Evolutionary conservation across 2,113 vertebrate genomes (phyloP).

Genomic region (Sphyrna mokarran): DNA sequence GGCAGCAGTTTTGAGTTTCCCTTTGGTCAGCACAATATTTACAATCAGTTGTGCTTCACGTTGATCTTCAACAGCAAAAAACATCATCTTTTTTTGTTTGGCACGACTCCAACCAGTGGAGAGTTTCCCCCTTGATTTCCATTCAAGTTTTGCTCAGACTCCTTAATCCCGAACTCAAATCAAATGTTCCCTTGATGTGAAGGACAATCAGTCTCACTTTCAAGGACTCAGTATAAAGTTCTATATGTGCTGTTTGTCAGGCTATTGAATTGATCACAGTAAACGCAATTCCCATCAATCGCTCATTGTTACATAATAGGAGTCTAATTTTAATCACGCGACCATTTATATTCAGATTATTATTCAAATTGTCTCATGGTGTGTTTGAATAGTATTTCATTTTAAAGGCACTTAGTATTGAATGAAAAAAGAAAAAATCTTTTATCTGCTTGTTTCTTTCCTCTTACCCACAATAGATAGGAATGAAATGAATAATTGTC

Average conservation of each 20-base stretch:
- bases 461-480: neutral
- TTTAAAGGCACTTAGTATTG: neutral
- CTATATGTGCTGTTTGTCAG: neutral
- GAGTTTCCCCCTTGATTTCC: too few relatives aligned
- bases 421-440: neutral
- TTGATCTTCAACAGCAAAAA: too few relatives aligned
- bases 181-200: neutral
- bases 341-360: neutral
- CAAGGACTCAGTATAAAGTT: neutral
- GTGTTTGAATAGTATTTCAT: neutral
- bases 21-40: too few relatives aligned
- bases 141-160: too few relatives aligned
- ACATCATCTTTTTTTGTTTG: too few relatives aligned
- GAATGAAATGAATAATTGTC: neutral
- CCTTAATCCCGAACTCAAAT: too few relatives aligned
- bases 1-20: too few relatives aligned
- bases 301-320: neutral
- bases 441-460: neutral
- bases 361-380: neutral
- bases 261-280: neutral
- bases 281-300: neutral
- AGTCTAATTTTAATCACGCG: slow-evolving; percentile 1
- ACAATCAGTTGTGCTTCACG: too few relatives aligned
- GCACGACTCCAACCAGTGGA: too few relatives aligned
- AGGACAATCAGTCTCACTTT: neutral